A percentile compares a stretch with the other conserved stretches of the same genome.
Evolutionary conservation across 1,140 invertebrate genomes (phyloP).

Genomic region (Drosophila bocqueti): DNA sequence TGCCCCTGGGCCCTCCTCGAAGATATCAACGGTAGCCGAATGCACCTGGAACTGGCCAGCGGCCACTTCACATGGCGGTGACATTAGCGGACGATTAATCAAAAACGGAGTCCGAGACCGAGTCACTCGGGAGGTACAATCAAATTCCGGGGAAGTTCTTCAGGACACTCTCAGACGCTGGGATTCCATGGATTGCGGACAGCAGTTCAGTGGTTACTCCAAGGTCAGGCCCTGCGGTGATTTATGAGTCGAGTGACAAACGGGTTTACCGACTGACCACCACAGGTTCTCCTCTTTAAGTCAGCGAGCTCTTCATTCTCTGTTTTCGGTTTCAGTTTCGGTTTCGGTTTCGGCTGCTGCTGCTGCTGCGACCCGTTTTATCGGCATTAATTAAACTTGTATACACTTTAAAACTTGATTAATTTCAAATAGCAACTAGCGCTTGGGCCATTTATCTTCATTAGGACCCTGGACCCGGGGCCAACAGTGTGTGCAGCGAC

Average conservation of each 20-base stretch:
- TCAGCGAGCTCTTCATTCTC: slow-evolving; percentile 29
- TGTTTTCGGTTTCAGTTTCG: slow-evolving; percentile 29
- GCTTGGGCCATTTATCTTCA: slow-evolving; percentile 67
- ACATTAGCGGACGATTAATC: slow-evolving; percentile 75
- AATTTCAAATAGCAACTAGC: slow-evolving; percentile 64
- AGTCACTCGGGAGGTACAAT: slow-evolving; percentile 19
- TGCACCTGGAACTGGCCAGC: slow-evolving; percentile 25
- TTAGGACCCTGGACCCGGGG: slow-evolving; percentile 42
- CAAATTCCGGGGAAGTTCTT: slow-evolving; percentile 68
- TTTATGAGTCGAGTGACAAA: slow-evolving; percentile 78
- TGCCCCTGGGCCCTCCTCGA: neutral
- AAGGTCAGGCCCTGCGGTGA: slow-evolving; percentile 69
- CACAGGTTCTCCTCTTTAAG: slow-evolving; percentile 34
- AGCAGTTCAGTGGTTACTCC: slow-evolving; percentile 19
- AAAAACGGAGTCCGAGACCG: slow-evolving; percentile 5
- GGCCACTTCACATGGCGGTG: slow-evolving; percentile 45
- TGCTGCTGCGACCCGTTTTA: slow-evolving; percentile 57
- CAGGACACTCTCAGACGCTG: slow-evolving; percentile 46
- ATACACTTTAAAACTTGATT: slow-evolving; percentile 62
- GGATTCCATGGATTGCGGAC: slow-evolving; percentile 3
- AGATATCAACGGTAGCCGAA: slow-evolving; percentile 27
- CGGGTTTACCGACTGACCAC: slow-evolving; percentile 54
- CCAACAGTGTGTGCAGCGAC: slow-evolving; percentile 28
- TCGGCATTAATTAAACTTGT: slow-evolving; percentile 78
- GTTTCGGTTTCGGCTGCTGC: slow-evolving; percentile 10